phyloP scores from a whole-genome alignment of 2,888 invertebrate genomes.

The Hydroisotoma schaefferi region DNA sequence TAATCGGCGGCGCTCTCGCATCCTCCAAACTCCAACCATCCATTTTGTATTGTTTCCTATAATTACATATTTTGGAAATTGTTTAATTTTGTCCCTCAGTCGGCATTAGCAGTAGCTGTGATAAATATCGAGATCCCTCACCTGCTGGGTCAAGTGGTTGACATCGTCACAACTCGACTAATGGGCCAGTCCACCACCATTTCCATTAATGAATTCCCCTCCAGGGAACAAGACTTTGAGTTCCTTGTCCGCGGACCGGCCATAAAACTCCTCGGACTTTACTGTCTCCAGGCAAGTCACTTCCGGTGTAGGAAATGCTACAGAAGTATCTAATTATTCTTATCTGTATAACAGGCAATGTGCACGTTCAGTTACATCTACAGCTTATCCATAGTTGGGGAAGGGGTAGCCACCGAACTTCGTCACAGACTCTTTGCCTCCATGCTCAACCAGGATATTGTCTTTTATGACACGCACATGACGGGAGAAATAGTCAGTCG shows the following conservation, averaged over 20 bases:
- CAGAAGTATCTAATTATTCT: slow-evolving; percentile 7
- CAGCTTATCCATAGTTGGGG: slow-evolving; percentile 80
- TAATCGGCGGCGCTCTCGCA: too few relatives aligned
- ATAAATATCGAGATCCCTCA: slow-evolving; percentile 87
- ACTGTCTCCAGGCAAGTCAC: slow-evolving; percentile 71
- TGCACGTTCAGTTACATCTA: slow-evolving; percentile 89
- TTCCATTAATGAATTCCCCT: slow-evolving; percentile 51
- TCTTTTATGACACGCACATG: slow-evolving; percentile 84
- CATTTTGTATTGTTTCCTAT: too few relatives aligned
- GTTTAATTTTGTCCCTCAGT: slow-evolving; percentile 63
- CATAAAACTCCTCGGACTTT: slow-evolving; percentile 64
- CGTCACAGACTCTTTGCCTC: slow-evolving; percentile 76
- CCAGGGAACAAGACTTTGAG: slow-evolving; percentile 56
- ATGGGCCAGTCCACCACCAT: slow-evolving; percentile 52
- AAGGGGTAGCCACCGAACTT: slow-evolving; percentile 76
- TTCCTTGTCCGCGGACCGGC: slow-evolving; percentile 66
- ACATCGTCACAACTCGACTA: slow-evolving; percentile 62
- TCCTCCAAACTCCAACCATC: too few relatives aligned
- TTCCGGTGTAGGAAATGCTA: too few relatives aligned
- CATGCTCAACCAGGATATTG: slow-evolving; percentile 79
- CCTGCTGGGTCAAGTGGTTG: slow-evolving; percentile 75
- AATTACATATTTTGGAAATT: not conserved
- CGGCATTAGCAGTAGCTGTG: slow-evolving; percentile 79
- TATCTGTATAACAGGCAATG: slow-evolving; percentile 63
- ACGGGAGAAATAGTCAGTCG: slow-evolving; percentile 90